Conservation (phyloP, 1,140 invertebrate species). For the Neocloeon triangulifer region DNA sequence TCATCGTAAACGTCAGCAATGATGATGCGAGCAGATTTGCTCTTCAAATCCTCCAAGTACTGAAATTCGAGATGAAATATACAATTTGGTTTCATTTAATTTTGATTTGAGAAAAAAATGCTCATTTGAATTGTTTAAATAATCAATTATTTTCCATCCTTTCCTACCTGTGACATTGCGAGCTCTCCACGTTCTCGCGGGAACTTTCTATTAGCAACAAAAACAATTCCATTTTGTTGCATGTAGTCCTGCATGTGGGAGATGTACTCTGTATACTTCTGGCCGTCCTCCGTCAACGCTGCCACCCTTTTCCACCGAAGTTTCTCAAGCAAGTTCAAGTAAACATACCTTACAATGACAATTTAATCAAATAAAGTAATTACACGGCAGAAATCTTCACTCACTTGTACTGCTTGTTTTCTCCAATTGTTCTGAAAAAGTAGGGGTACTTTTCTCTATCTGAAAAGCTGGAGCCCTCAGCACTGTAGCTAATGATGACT, state of each 20-base stretch:
- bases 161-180: conserved; percentile 23
- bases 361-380: neutral
- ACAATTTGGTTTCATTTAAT: too few relatives aligned
- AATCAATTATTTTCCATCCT: neutral
- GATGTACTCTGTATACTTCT: conserved; percentile 62
- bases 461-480: conserved; percentile 46
- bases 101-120: neutral
- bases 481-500: conserved; percentile 58
- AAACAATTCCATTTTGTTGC: conserved; percentile 31
- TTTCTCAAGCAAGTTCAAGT: conserved; percentile 34
- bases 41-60: conserved; percentile 44
- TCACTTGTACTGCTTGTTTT: conserved; percentile 49
- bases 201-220: conserved; percentile 49
- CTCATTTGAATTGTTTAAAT: neutral
- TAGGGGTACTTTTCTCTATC: conserved; percentile 52
- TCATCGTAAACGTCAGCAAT: conserved; percentile 55
- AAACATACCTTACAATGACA: conserved; percentile 25
- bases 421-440: conserved; percentile 64
- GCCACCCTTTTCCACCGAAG: conserved; percentile 47
- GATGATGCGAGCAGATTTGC: conserved; percentile 41
- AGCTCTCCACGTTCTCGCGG: conserved; percentile 22
- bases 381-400: conserved; percentile 6
- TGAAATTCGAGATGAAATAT: conserved; percentile 16
- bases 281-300: conserved; percentile 51
- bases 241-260: conserved; percentile 40